These are phyloP conservation scores for Semibalanus balanoides DNA, from an alignment of 1,140 invertebrate species.

Conservation along the genomic window DNA sequence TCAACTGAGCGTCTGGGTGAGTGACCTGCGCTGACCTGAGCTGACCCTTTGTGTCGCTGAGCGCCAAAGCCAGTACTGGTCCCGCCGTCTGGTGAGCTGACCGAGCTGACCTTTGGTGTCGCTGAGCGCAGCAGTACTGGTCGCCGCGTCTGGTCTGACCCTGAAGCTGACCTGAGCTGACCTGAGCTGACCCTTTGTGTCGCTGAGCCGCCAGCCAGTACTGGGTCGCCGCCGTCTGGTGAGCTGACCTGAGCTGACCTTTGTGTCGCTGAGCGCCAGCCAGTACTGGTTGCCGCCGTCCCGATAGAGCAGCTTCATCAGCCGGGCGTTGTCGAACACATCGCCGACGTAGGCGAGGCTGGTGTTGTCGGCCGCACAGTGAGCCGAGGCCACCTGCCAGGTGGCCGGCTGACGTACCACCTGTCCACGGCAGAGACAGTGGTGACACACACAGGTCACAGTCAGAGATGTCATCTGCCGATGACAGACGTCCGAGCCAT, in stretches of 20 bases:
- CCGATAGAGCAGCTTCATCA: not conserved
- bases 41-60: no score
- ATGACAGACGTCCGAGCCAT: no score
- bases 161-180: no score
- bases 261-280: not conserved
- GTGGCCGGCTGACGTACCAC: not conserved
- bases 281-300: not conserved
- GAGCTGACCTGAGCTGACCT: not conserved
- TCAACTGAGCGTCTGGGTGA: no score
- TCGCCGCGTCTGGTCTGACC: no score
- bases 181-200: not conserved
- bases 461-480: no score
- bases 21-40: no score
- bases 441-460: not conserved
- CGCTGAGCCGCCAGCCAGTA: not conserved
- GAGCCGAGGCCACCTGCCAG: not conserved
- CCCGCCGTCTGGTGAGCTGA: no score
- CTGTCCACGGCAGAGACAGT: not conserved
- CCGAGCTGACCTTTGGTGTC: no score
- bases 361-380: not conserved
- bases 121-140: no score
- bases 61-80: no score
- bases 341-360: not conserved
- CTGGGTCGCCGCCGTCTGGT: not conserved
- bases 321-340: not conserved